Conservation (phyloP, 1,140 invertebrate species). For the Polypedilum pembai region DNA sequence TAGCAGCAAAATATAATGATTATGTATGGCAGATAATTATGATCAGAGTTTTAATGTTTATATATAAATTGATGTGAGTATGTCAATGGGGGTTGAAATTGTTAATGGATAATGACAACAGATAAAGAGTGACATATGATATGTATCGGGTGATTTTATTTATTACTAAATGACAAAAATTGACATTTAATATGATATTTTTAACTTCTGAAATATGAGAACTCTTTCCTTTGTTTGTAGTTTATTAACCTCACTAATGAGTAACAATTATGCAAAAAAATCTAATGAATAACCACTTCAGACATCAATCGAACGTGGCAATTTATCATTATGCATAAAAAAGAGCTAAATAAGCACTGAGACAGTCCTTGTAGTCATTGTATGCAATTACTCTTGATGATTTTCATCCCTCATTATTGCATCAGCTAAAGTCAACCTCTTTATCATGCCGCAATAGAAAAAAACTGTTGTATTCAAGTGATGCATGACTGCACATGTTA, state of each 20-base stretch:
- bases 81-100: neutral
- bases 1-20: conserved; percentile 20
- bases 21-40: conserved; percentile 2
- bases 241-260: too few species aligned
- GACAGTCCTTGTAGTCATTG: neutral
- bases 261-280: too few species aligned
- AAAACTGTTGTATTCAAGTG: neutral
- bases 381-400: neutral
- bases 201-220: too few species aligned
- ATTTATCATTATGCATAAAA: neutral
- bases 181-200: too few species aligned
- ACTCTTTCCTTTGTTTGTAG: too few species aligned
- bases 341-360: neutral
- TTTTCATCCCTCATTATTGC: too few species aligned
- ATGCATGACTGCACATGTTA: too few species aligned
- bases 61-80: neutral
- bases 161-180: too few species aligned
- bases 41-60: neutral
- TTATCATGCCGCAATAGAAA: neutral
- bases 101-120: too few species aligned
- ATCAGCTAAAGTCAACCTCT: too few species aligned
- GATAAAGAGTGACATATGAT: too few species aligned
- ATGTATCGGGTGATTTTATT: too few species aligned
- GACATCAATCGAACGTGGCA: neutral
- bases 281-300: neutral